Evolutionary conservation across 2,888 invertebrate genomes (phyloP).

Genomic region (Watsonalla binaria): DNA sequence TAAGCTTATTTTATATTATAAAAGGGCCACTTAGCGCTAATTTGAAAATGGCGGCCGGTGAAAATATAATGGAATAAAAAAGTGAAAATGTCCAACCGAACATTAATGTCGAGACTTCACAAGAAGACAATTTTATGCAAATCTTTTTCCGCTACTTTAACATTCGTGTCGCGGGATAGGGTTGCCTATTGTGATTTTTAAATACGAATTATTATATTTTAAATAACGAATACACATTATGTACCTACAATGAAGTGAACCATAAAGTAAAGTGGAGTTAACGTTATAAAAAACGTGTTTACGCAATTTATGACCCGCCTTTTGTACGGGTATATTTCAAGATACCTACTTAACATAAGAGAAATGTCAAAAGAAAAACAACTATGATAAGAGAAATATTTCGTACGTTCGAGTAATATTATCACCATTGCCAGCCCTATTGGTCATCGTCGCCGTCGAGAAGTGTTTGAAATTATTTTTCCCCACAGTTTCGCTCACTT

Average conservation of each 20-base stretch:
- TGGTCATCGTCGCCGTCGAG: slow-evolving; percentile 13
- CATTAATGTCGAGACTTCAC: slow-evolving; percentile 46
- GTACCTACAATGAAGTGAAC: too few relatives aligned
- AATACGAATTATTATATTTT: neutral
- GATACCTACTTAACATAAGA: too few relatives aligned
- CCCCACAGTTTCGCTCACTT: slow-evolving; percentile 22
- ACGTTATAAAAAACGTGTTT: too few relatives aligned
- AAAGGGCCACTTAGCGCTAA: slow-evolving; percentile 17
- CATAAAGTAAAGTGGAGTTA: too few relatives aligned
- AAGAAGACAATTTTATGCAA: slow-evolving; percentile 74
- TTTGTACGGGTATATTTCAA: too few relatives aligned
- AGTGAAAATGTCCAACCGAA: slow-evolving; percentile 28
- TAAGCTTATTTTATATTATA: slow-evolving; percentile 9
- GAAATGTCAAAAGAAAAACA: neutral
- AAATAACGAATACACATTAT: neutral
- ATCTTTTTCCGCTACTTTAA: slow-evolving; percentile 72
- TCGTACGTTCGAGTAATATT: neutral
- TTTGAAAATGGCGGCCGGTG: slow-evolving; percentile 14
- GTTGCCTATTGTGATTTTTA: slow-evolving; percentile 21
- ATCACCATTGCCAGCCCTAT: slow-evolving; percentile 29
- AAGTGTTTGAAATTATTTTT: slow-evolving; percentile 37
- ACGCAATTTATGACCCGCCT: too few relatives aligned
- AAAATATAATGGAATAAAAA: slow-evolving; percentile 26
- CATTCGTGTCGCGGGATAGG: slow-evolving; percentile 45
- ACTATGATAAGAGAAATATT: too few relatives aligned